Base-by-base conservation (phyloP, 2,888 invertebrate genomes). In the Rotaria magnacalcarata region DNA sequence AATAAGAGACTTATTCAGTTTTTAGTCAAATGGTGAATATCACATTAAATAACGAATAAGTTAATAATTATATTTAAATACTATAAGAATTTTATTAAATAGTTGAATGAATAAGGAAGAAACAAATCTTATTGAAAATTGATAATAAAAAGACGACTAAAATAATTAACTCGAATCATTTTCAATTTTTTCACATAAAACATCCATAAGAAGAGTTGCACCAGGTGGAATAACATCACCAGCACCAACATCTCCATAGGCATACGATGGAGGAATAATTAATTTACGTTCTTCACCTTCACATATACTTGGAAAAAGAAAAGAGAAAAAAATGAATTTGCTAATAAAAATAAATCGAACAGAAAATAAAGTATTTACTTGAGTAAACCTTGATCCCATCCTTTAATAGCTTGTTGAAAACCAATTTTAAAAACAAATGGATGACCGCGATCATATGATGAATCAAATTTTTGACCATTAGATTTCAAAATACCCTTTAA, bases 191-290 rank as follows among this genome's bases (percentile, higher is more conserved):
- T 67, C 67, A 41, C 67, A 93, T 91, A 97, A 96, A 84, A 96
- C 96, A 56, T 96, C 96, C 92, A 97, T 97, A 88, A 94, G 92
- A 58, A 97, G 93, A 60, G 95, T 95, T 67, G 97, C 89, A 84
- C 89, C 89, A 7, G 90, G 89, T 80, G 96, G 95, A 89, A 96
- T 96, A 90, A 94, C 95, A 8, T 94, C 94, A 84, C 95, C 94
- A 5, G 95, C 94, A 85, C 96, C 96, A 85, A 93, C 92, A 86
- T 93, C 93, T 80, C 96, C 96, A 90, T 96, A 96, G 0, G 94
- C 96, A 88, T 96, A 91, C 89, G 95, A 94, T 19, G 96, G 93
- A 24, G 96, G 95, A 89, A 96, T 95, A 7, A 95, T 94, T 67
- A 96, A 92, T 89, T 95, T 95, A 85, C 96, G 93, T 90, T 95